A percentile compares a stretch with the other conserved stretches of the same genome.
These are phyloP conservation scores for Tetramorium alpestre DNA, from an alignment of 1,140 invertebrate species.

Conservation along the genomic window DNA sequence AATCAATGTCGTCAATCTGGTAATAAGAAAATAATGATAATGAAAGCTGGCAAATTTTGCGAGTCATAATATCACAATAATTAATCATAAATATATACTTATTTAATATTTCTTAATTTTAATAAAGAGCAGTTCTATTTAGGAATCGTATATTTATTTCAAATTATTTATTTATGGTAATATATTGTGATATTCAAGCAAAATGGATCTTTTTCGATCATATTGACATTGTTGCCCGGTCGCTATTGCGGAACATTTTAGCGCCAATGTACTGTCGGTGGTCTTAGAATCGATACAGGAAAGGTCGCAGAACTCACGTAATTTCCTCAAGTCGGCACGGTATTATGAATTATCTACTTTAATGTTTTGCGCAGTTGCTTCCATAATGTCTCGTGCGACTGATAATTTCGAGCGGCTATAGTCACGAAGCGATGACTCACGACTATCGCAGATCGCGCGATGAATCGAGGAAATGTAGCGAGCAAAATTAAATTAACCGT, in stretches of 20 bases:
- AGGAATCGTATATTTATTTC: background rate
- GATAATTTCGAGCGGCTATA: conserved; percentile 18
- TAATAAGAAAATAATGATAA: background rate
- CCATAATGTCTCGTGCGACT: background rate
- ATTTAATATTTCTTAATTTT: background rate
- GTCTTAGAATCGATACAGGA: conserved; percentile 27
- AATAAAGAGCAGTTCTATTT: background rate
- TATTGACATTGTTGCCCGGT: background rate
- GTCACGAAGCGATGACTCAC: conserved; percentile 23
- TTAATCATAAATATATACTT: background rate
- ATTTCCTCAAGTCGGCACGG: conserved; percentile 31
- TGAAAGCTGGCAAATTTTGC: background rate
- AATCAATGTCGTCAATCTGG: background rate
- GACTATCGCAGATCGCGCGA: background rate
- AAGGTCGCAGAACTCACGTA: conserved; percentile 40
- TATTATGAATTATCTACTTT: conserved; percentile 46
- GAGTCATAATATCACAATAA: background rate
- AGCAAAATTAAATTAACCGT: conserved; percentile 7
- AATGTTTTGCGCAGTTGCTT: conserved; percentile 10
- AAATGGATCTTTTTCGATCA: background rate
- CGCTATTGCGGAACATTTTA: background rate
- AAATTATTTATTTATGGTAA: background rate
- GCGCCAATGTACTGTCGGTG: conserved; percentile 1
- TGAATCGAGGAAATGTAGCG: conserved; percentile 7
- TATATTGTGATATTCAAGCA: background rate